These are phyloP conservation scores for Phaenicophaeus curvirostris DNA, from an alignment of 2,797 vertebrate species.

Conservation along the genomic window DNA sequence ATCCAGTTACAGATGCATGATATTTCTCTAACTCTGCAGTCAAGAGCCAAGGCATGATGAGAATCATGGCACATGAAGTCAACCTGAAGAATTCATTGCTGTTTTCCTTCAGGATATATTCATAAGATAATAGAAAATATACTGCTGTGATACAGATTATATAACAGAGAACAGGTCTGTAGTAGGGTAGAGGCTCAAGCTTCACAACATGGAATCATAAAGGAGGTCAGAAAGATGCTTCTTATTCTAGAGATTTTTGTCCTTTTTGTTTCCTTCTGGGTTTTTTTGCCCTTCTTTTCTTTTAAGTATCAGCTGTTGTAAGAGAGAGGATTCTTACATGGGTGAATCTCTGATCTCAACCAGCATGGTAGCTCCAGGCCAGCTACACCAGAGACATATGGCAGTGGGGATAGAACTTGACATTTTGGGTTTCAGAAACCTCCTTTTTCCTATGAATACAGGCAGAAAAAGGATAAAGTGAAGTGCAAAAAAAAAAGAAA, in stretches of 20 bases:
- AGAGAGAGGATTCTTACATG: constrained; percentile 7
- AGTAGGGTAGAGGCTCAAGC: not conserved
- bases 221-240: constrained; percentile 39
- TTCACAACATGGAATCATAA: not conserved
- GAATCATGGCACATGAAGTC: not conserved
- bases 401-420: not conserved
- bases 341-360: constrained; percentile 29
- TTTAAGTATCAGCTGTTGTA: constrained; percentile 40
- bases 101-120: not conserved
- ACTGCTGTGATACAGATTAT: not conserved
- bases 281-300: not conserved
- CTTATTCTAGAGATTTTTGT: constrained; percentile 1
- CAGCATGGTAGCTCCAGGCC: constrained; percentile 20
- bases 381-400: not conserved
- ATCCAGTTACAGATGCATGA: not conserved
- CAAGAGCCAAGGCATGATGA: not conserved
- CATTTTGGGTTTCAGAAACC: constrained; percentile 38
- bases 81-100: not conserved
- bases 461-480: not conserved
- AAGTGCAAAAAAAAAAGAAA: not conserved
- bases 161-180: not conserved
- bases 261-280: not conserved
- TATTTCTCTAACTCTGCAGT: not conserved
- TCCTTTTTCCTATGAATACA: not conserved
- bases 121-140: not conserved